Evolutionary conservation across 2,797 vertebrate species (phyloP).

Genomic region (Podarcis lilfordi): DNA sequence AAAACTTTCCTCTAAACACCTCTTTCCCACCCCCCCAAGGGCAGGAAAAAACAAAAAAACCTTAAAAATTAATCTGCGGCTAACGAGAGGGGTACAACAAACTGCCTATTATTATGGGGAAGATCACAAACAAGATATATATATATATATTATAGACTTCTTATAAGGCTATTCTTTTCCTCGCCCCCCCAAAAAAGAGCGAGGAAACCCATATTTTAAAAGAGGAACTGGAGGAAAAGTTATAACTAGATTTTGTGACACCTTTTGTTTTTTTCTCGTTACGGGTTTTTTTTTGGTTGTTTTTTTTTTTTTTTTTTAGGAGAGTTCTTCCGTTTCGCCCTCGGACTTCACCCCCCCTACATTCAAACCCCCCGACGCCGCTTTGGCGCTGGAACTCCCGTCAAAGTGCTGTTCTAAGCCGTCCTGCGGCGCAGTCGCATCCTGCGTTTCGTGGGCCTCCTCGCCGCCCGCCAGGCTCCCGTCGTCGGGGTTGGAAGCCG

Average conservation of each 20-base stretch:
- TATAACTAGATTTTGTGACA: slow-evolving; percentile 89
- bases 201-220: slow-evolving; percentile 60
- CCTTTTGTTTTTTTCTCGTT: slow-evolving; percentile 62
- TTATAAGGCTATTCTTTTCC: slow-evolving; percentile 19
- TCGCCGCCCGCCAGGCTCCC: slow-evolving; percentile 38
- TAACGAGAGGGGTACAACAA: slow-evolving; percentile 15
- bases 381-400: slow-evolving; percentile 76
- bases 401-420: slow-evolving; percentile 74
- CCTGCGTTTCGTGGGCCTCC: slow-evolving; percentile 65
- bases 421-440: slow-evolving; percentile 64
- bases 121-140: slow-evolving; percentile 43
- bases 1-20: no score
- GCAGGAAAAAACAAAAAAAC: no score
- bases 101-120: slow-evolving; percentile 32
- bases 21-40: background rate
- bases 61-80: slow-evolving; percentile 59
- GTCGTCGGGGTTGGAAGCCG: slow-evolving; percentile 50
- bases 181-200: slow-evolving; percentile 24
- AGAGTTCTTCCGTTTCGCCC: slow-evolving; percentile 72
- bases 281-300: slow-evolving; percentile 70
- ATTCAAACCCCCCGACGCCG: slow-evolving; percentile 70
- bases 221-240: slow-evolving; percentile 81
- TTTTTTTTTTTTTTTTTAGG: slow-evolving; percentile 83
- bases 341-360: slow-evolving; percentile 72
- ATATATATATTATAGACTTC: slow-evolving; percentile 32